Evolutionary conservation across 2,113 vertebrate genomes (phyloP).

Genomic region (Oryzias curvinotus): DNA sequence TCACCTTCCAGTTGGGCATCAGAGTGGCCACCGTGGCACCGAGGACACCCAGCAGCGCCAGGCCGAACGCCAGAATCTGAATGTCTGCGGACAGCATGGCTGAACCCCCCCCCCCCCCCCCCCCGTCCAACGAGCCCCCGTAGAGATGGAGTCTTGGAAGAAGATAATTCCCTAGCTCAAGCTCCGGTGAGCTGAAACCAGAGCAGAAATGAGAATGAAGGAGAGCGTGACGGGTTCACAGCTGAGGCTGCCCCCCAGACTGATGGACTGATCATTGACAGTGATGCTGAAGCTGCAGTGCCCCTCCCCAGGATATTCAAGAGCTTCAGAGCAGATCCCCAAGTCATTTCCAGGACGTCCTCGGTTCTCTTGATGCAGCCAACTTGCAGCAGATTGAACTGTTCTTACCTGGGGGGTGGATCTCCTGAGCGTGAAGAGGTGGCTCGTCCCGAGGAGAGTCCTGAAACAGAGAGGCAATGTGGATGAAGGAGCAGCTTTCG

Average conservation of each 20-base stretch:
- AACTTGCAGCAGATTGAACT: too few relatives aligned
- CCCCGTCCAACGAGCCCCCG: background rate
- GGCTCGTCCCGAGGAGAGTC: constrained; percentile 29
- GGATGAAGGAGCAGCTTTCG: constrained; percentile 32
- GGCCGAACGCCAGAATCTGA: constrained; percentile 88
- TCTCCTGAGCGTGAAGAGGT: too few relatives aligned
- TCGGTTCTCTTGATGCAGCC: background rate
- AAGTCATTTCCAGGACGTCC: too few relatives aligned
- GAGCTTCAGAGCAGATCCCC: too few relatives aligned
- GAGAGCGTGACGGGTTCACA: constrained; percentile 73
- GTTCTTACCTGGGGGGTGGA: too few relatives aligned
- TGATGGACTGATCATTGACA: constrained; percentile 56
- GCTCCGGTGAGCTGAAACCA: constrained; percentile 67
- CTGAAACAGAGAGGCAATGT: constrained; percentile 26
- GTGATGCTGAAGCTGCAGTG: constrained; percentile 57
- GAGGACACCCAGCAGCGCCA: constrained; percentile 84
- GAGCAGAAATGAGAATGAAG: constrained; percentile 58
- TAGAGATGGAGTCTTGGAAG: constrained; percentile 37
- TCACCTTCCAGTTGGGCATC: constrained; percentile 94
- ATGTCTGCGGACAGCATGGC: constrained; percentile 84
- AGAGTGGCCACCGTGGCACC: constrained; percentile 85
- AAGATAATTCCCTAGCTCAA: constrained; percentile 63
- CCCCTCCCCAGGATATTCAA: constrained; percentile 5
- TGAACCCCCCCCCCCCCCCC: background rate
- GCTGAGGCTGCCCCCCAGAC: constrained; percentile 56